Evolutionary conservation across 1,140 invertebrate species (phyloP), one percentile per base, ranked within the genome.

Genomic region (Drosophila melanica): DNA sequence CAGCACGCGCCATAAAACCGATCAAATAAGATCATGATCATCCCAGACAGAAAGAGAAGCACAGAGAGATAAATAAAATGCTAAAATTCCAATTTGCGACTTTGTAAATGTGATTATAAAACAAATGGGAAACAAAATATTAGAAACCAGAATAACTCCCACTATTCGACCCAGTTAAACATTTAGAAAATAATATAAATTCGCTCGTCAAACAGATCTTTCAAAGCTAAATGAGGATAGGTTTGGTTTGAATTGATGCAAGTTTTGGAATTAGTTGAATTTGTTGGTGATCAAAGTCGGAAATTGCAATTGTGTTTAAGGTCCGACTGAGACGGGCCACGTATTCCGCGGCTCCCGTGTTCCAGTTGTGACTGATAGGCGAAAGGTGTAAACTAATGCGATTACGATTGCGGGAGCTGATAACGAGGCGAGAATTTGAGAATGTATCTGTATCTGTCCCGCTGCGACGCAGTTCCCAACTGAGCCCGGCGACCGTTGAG

Each of bases 1-100:
- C 75, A 87, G 75, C 81, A 86, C 80, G 81, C 72, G 80, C 57
- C 81, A 77, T 18, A 71, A 54, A 50, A 9, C 9, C 35, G 37
- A 69, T 63, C 50, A 42, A 67, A 48, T 75, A 74, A 67, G 54
- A 69, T 67, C 75, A 53, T 20, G 27, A 33, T 44, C 33, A 54
- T 11, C 30, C 11, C 67, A 41, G 16, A 8, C 51, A 51, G 45
- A 45, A 41, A 42, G 16, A 33, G 11, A 20, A 50, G 20, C 18
- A 18, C 2, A 16, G 9, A 45, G 57, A 53, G 50, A 44, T 6
- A 45, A 3, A 57, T 10, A 8, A 16, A 16, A 18, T 14, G 9
- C 0, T 0, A 18, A 16, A 11, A 18, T 11, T 11, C 33, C 10
- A 30, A 53, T 53, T 30, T 12, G 20, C 20, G 3, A 8, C 23